phyloP scores from a whole-genome alignment of 2,888 invertebrate species.

The Dendrolimus houi region DNA sequence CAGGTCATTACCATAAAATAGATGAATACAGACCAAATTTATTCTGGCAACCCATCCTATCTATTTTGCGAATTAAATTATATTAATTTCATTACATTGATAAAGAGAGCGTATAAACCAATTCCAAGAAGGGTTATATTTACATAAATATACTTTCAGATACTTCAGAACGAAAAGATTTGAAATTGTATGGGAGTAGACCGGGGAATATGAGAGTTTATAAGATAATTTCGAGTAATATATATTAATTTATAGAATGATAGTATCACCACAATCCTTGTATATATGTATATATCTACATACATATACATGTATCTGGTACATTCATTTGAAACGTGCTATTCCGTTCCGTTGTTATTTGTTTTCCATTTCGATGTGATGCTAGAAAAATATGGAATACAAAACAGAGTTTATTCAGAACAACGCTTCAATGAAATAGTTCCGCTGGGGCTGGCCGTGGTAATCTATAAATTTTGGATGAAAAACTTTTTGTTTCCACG shows the following conservation, averaged over 20 bases:
- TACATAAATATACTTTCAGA: slow-evolving; percentile 12
- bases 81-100: not conserved
- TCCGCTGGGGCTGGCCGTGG: not conserved
- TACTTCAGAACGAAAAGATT: slow-evolving; percentile 14
- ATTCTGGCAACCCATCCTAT: too few species aligned
- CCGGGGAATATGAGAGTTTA: slow-evolving; percentile 1
- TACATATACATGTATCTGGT: not conserved
- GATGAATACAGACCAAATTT: too few species aligned
- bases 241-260: not conserved
- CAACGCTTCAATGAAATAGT: not conserved
- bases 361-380: slow-evolving; percentile 19
- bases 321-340: slow-evolving; percentile 22
- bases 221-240: not conserved
- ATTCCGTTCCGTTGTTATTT: slow-evolving; percentile 22
- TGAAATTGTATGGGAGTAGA: slow-evolving; percentile 14
- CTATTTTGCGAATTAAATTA: too few species aligned
- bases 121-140: slow-evolving; percentile 7
- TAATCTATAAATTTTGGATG: too few species aligned
- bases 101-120: not conserved
- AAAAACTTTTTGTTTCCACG: too few species aligned
- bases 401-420: slow-evolving; percentile 10
- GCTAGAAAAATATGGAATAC: slow-evolving; percentile 22
- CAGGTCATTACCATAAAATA: too few species aligned
- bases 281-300: not conserved
- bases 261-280: not conserved